These are phyloP conservation scores for Tachina grossa DNA, from an alignment of 2,888 invertebrate genomes.

Conservation along the genomic window DNA sequence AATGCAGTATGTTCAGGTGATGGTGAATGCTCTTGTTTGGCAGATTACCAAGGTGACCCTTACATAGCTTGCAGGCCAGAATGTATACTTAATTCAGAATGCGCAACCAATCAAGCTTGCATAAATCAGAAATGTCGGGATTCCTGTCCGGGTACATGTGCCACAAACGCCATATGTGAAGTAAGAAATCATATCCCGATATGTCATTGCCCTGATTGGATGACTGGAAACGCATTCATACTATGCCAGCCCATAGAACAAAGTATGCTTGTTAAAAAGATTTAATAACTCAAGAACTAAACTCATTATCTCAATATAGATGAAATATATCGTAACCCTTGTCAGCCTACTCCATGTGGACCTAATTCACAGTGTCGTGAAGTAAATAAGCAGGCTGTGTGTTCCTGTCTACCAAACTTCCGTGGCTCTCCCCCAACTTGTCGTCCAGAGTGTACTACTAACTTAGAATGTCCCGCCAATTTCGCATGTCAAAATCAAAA, in stretches of 20 bases:
- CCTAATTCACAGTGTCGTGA: conserved; percentile 90
- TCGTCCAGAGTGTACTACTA: conserved; percentile 90
- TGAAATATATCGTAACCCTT: conserved; percentile 85
- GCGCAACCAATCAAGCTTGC: conserved; percentile 87
- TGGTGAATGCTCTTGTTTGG: conserved; percentile 86
- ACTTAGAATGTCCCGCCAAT: conserved; percentile 89
- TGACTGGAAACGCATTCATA: conserved; percentile 89
- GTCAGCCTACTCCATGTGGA: conserved; percentile 89
- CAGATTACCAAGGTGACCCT: conserved; percentile 89
- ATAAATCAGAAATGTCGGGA: conserved; percentile 88
- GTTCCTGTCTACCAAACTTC: conserved; percentile 89
- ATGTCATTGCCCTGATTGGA: conserved; percentile 88
- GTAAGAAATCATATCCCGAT: conserved; percentile 89
- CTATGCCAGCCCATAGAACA: conserved; percentile 82
- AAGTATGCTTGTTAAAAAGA: conserved; percentile 74
- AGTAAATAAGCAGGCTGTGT: conserved; percentile 89
- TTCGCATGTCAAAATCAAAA: conserved; percentile 91
- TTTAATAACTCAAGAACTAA: conserved; percentile 78
- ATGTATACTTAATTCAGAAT: conserved; percentile 88
- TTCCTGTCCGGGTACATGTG: conserved; percentile 89
- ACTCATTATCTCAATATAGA: conserved; percentile 74
- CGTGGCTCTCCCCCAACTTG: conserved; percentile 90
- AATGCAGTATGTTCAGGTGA: conserved; percentile 88
- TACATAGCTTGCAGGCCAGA: conserved; percentile 88
- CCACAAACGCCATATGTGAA: conserved; percentile 87